Conservation (phyloP, 2,888 invertebrate genomes). For the Aphodius granarius region DNA sequence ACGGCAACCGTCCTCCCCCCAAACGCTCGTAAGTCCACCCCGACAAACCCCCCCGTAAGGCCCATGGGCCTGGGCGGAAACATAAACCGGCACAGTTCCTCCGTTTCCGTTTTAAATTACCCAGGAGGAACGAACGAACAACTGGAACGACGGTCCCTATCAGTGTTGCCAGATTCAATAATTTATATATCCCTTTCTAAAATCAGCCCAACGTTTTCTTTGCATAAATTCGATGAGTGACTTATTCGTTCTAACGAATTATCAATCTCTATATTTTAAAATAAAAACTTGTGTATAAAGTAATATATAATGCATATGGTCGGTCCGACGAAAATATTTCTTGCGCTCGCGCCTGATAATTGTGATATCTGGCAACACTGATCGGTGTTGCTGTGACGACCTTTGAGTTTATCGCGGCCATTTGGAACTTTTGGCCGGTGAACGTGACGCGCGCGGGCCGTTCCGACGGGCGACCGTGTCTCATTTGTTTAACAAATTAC, state of each 20-base stretch:
- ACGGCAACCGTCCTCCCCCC: neutral
- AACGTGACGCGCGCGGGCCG: constrained; percentile 3
- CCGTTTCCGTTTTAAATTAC: constrained; percentile 9
- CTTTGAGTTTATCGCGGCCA: constrained; percentile 3
- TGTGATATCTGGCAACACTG: too few species aligned
- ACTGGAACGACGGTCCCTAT: too few species aligned
- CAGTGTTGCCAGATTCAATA: too few species aligned
- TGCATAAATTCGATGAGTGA: too few species aligned
- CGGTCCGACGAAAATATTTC: too few species aligned
- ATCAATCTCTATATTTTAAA: too few species aligned
- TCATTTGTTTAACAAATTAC: constrained; percentile 13
- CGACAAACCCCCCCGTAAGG: neutral
- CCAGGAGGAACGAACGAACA: constrained; percentile 11
- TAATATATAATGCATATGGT: too few species aligned
- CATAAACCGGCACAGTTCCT: neutral
- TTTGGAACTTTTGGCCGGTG: constrained; percentile 2
- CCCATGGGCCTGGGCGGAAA: neutral
- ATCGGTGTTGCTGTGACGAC: neutral
- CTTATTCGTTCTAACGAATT: too few species aligned
- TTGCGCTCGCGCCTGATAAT: too few species aligned
- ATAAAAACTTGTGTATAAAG: too few species aligned
- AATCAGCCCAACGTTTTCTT: too few species aligned
- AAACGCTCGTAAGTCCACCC: neutral
- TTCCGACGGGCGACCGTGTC: neutral
- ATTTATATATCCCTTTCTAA: too few species aligned